These are phyloP conservation scores for Himalopsyche tibetana DNA, from an alignment of 2,888 invertebrate genomes.

Conservation along the genomic window DNA sequence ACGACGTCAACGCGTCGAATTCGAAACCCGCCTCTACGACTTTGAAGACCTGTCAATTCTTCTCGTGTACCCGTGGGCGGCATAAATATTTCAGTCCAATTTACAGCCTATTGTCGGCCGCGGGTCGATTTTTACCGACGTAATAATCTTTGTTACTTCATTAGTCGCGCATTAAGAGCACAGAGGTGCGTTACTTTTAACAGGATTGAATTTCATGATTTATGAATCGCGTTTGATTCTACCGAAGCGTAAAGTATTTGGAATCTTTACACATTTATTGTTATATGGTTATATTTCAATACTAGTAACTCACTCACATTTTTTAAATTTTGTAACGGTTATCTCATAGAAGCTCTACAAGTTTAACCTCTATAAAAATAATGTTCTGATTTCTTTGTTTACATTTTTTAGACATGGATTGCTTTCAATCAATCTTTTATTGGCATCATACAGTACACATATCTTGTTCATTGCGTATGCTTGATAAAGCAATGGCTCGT, in stretches of 20 bases:
- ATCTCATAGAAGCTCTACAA: background rate
- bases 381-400: no score
- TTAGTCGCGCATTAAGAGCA: background rate
- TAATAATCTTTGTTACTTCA: constrained; percentile 36
- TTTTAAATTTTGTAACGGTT: background rate
- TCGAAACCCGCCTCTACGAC: constrained; percentile 10
- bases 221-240: constrained; percentile 17
- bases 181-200: constrained; percentile 14
- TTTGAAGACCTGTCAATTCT: background rate
- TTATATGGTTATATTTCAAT: background rate
- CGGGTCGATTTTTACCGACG: background rate
- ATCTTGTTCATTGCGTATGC: no score
- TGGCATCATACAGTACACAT: no score
- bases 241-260: constrained; percentile 21
- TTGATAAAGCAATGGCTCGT: no score
- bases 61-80: background rate
- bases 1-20: background rate
- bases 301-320: background rate
- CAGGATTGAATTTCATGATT: constrained; percentile 19
- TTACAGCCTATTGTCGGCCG: constrained; percentile 22
- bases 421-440: no score
- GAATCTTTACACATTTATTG: background rate
- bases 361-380: no score
- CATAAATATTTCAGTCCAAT: constrained; percentile 27
- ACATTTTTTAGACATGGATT: no score